A percentile compares a stretch with the other conserved stretches of the same genome.
Evolutionary conservation across 2,113 vertebrate genomes (phyloP).

Genomic region (Platysternon megacephalum): DNA sequence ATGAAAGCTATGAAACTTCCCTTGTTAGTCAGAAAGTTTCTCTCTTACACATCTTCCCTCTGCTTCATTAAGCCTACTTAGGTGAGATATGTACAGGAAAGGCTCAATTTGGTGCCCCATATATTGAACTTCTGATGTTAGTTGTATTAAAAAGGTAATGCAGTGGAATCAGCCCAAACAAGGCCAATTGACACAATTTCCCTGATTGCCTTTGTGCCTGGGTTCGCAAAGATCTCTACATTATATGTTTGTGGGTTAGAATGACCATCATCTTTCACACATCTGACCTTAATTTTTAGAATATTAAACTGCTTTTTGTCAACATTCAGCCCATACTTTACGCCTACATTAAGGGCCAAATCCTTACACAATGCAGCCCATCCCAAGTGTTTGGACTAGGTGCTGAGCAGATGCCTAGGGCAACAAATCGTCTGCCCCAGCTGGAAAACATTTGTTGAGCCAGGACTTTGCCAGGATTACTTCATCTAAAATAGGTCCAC

Average conservation of each 20-base stretch:
- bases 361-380: neutral
- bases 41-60: neutral
- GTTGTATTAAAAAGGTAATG: neutral
- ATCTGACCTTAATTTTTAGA: neutral
- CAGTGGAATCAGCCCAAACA: neutral
- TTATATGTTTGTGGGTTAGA: neutral
- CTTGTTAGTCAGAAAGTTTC: neutral
- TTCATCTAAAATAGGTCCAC: neutral
- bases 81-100: neutral
- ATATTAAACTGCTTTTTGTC: neutral
- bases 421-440: neutral
- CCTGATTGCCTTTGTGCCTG: neutral
- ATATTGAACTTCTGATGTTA: neutral
- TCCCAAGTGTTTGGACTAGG: neutral
- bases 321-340: neutral
- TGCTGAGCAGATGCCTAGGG: neutral
- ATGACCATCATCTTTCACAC: neutral
- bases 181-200: neutral
- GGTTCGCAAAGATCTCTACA: neutral
- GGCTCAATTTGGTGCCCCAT: neutral
- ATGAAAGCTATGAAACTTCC: neutral
- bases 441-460: neutral
- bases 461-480: accelerated
- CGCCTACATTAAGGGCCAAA: neutral
- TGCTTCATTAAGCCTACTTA: constrained; percentile 8